Evolutionary conservation across 2,797 vertebrate genomes (phyloP).

Genomic region (Linurgus olivaceus): DNA sequence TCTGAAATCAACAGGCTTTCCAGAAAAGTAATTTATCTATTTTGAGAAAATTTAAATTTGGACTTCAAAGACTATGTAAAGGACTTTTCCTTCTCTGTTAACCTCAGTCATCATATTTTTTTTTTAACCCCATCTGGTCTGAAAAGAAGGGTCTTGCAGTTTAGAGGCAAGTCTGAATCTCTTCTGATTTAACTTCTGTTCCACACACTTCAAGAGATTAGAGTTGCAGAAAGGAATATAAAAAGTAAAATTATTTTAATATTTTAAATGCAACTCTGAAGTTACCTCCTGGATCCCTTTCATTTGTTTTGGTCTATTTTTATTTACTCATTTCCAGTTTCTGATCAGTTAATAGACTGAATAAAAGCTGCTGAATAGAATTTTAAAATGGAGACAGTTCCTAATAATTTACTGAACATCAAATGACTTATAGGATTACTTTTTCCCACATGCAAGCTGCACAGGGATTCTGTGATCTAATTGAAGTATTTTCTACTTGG

Average conservation of each 20-base stretch:
- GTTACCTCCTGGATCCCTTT: background rate
- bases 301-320: background rate
- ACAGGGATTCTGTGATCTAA: background rate
- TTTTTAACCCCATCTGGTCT: background rate
- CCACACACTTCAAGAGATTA: background rate
- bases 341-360: background rate
- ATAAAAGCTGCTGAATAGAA: background rate
- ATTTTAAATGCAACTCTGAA: background rate
- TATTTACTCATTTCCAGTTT: background rate
- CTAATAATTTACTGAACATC: background rate
- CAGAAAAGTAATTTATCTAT: background rate
- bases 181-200: background rate
- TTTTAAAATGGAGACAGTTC: background rate
- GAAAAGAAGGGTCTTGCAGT: background rate
- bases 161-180: background rate
- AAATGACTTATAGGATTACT: background rate
- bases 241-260: background rate
- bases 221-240: background rate
- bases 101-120: background rate
- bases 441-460: background rate
- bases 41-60: background rate
- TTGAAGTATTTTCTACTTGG: background rate
- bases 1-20: background rate
- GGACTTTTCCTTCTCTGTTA: background rate
- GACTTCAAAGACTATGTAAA: background rate